Percentiles rank a stretch among this genome's conserved stretches.
Evolutionary conservation across 2,797 vertebrate species (phyloP).

Genomic region (Eulemur rubriventer): DNA sequence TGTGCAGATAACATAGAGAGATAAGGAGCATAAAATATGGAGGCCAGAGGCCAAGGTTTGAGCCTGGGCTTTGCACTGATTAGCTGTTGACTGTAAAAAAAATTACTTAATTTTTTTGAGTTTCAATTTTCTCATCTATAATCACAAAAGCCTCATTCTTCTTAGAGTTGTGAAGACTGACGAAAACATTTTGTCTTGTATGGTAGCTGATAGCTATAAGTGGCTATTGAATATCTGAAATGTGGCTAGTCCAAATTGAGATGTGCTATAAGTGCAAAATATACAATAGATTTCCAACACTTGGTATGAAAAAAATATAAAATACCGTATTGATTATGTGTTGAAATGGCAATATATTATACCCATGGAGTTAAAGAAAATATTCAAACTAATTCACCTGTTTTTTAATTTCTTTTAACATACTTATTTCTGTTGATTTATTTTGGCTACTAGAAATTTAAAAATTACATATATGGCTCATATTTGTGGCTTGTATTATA

Average conservation of each 20-base stretch:
- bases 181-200: neutral
- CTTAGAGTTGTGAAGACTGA: neutral
- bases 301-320: neutral
- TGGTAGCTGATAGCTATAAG: neutral
- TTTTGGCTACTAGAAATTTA: neutral
- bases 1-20: neutral
- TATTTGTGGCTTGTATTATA: neutral
- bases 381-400: neutral
- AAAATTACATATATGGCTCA: neutral
- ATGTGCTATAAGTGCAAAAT: neutral
- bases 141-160: neutral
- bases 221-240: neutral
- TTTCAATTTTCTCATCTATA: neutral
- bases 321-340: neutral
- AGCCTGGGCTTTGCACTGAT: neutral
- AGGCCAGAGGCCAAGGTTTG: neutral
- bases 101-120: neutral
- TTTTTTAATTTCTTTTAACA: neutral
- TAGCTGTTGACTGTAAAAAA: neutral
- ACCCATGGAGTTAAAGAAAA: neutral
- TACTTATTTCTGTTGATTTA: neutral
- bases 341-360: neutral
- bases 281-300: neutral
- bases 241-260: neutral
- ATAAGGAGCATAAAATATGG: neutral